Base-by-base conservation (phyloP, 2,113 vertebrate genomes). In the Syngnathus typhle region DNA sequence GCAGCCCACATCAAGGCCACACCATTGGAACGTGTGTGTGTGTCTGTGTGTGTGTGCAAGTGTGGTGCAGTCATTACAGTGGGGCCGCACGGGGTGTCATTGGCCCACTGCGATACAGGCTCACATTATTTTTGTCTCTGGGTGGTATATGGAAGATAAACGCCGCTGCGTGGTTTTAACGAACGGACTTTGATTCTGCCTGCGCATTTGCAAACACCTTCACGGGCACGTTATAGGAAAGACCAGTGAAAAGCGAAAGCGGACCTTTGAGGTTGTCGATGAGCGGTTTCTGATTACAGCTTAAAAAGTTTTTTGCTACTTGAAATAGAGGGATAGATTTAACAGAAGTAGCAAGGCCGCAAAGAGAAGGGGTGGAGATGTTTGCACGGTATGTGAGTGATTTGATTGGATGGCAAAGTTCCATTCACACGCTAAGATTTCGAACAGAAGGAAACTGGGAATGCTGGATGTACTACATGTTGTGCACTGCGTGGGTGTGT, bases 401-500 rank as follows among this genome's bases (percentile, higher is more conserved):
- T 82, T 66, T 68, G 58, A 89, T 84, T 90, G 87, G 89, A 65
- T 60, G 64, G 64, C 61, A 66, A 68, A 15, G 16, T 73, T 82
- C 88, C 85, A 87, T 87, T 90, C 84, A 89, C 73, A 68, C 39
- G 67, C 54, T 77, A 72, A 76, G 81, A 89, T 88, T 87, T 85
- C 85, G 78, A 75, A 76, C 69, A 72, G 70, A 80, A 72, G 80
- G 81, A 87, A 87, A 76, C 59, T 36, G 55, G 64, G 70, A 82
- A 73, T 69, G 73, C 73, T 75, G 72, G 66, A 82, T 67, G 75
- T 54, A 77, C 75, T 54, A 77, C 75, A 74, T 19, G 27, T 67
- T 63, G 58, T 13, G 10, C 58, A 58, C 64, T 43, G 47, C 56
- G 66, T 27, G 61, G 69, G 67, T 3, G n/a, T 39, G 3, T 58